Conservation (phyloP, 2,888 invertebrate genomes). For the Brachyptera risi region DNA sequence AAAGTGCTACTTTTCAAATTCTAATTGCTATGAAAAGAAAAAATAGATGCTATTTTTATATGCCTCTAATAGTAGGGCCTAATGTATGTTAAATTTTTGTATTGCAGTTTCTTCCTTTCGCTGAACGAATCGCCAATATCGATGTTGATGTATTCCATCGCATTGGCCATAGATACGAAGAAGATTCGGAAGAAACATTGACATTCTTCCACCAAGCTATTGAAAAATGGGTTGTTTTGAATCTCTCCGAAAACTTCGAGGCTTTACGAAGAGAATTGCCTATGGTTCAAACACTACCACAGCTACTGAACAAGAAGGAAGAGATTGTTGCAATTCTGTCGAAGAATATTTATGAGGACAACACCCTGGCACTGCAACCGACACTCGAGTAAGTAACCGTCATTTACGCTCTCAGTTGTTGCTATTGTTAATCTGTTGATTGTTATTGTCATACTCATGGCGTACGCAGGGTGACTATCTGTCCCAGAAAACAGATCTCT, state of each 20-base stretch:
- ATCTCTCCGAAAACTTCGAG: constrained; percentile 77
- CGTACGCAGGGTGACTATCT: too few relatives aligned
- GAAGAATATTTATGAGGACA: constrained; percentile 67
- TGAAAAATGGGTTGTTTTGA: constrained; percentile 85
- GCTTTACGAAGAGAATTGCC: constrained; percentile 71
- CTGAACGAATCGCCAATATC: constrained; percentile 79
- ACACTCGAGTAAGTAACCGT: constrained; percentile 71
- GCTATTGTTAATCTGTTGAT: too few relatives aligned
- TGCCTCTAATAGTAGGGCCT: too few relatives aligned
- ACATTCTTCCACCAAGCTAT: constrained; percentile 79
- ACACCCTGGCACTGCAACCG: constrained; percentile 72
- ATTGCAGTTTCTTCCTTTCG: constrained; percentile 79
- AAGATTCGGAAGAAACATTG: constrained; percentile 57
- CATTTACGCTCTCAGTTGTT: too few relatives aligned
- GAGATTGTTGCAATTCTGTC: constrained; percentile 67
- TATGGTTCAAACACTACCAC: constrained; percentile 71
- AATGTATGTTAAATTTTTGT: too few relatives aligned
- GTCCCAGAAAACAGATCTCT: too few relatives aligned
- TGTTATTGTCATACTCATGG: too few relatives aligned
- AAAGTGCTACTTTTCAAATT: too few relatives aligned
- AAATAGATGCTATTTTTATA: too few relatives aligned
- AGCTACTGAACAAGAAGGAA: constrained; percentile 76
- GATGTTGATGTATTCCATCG: constrained; percentile 85
- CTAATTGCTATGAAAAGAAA: too few relatives aligned
- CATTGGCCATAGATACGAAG: constrained; percentile 71